Base-by-base conservation (phyloP, 2,113 vertebrate species). In the Cephalopholis sonnerati region DNA sequence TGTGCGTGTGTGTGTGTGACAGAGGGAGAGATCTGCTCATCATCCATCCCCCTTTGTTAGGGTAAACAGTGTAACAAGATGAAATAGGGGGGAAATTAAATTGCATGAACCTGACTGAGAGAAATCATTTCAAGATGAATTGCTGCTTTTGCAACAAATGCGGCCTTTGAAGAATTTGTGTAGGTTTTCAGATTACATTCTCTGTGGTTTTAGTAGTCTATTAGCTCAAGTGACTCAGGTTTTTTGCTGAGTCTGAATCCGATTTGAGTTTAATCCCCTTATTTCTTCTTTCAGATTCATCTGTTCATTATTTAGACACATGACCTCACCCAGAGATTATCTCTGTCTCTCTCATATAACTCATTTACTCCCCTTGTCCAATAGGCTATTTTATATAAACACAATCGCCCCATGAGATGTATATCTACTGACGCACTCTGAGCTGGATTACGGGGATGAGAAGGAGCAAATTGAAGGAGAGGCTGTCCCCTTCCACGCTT, bases 191-290 rank as follows among this genome's bases (percentile, higher is more conserved):
- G 18, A 32, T 50, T 59, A 46, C 24, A 44, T 51, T 58, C 22
- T 54, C 29, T 69, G 32, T 61, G 50, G 73, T 77, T 76, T 27
- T 58, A 74, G 46, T 55, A 7, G 44, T 55, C 69, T 57, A 20
- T 74, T 46, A 64, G 27, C n/a, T 55, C 13, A 77, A 73, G 27
- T 67, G 58, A 66, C 46, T 62, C 32, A 0, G 0, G 50, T 61
- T 85, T 78, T 84, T 77, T 73, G 17, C 29, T 44, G 54, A 39
- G 17, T 53, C 44, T 51, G 46, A 73, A 84, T 90, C 59, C 27
- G 64, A 89, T 88, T 80, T 78, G n/a, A 63, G 48, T 87, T 62
- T 83, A 64, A 86, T 89, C 79, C 65, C 44, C 57, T 46, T 74
- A 74, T 78, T 81, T 44, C 36, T 65, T 83, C 55, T 36, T 18